Evolutionary conservation across 2,797 vertebrate species (phyloP), one percentile per base, ranked within the genome.

Genomic region (Sebastes taczanowskii): DNA sequence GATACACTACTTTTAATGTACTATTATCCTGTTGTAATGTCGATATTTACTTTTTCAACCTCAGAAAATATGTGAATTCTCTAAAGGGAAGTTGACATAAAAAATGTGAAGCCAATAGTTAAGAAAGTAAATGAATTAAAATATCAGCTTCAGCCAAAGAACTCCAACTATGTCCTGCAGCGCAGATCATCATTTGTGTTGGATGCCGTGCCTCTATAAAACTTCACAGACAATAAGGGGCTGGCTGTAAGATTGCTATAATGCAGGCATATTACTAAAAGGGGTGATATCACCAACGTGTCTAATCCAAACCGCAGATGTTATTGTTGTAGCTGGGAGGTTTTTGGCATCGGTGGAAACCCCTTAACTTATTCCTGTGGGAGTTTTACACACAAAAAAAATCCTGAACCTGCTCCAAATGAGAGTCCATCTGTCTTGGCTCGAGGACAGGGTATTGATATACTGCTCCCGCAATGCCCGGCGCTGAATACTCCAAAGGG

Each of bases 231-330:
- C 89, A 92, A 88, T 93, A 80, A 91, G 72, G 46, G 2, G 18
- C 73, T 80, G 69, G 82, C 76, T 77, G 79, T 82, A 20, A 74
- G 75, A 86, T 25, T 71, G 85, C 87, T 78, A 80, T 73, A 88
- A 90, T 77, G 85, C 80, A 78, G 83, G 81, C 80, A 42, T 83
- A 75, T 88, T 82, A 81, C 85, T 84, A 23, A 83, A 20, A 81
- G 55, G 75, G 80, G 88, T 90, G 90, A 92, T 88, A 90, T 92
- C 89, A 92, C 86, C 86, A 56, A 87, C 30, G n/a, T 63, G 80
- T 86, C 79, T 90, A 74, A 91, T 91, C 88, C 89, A 89, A 92
- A 89, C 77, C 84, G 71, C 90, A 92, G 86, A 92, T 91, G 89
- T 86, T 92, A 86, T 89, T 89, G 89, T 90, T 88, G 83, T 85